A percentile compares a stretch with the other conserved stretches of the same genome.
These are phyloP conservation scores for Oncorhynchus nerka DNA, from an alignment of 2,113 vertebrate species.

Conservation along the genomic window DNA sequence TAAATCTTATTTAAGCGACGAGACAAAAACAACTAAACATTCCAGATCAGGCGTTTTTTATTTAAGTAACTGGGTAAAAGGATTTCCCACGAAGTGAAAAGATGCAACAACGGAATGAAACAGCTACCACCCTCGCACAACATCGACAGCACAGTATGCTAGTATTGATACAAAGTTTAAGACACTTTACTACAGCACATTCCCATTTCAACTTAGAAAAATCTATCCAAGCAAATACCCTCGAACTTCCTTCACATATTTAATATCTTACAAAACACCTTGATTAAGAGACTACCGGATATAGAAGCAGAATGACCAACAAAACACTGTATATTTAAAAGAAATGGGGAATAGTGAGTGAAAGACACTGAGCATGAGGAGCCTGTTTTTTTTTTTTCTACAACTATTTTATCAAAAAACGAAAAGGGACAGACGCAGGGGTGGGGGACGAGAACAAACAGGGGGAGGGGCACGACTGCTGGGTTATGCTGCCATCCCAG, in stretches of 20 bases:
- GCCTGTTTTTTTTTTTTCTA: conserved; percentile 1
- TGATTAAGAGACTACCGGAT: conserved; percentile 28
- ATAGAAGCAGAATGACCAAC: conserved; percentile 8
- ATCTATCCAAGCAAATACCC: conserved; percentile 16
- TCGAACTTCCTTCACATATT: conserved; percentile 12
- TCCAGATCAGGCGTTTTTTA: conserved; percentile 23
- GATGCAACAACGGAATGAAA: conserved; percentile 26
- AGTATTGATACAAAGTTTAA: conserved; percentile 29
- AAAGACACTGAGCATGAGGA: conserved; percentile 20
- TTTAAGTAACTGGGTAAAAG: conserved; percentile 36
- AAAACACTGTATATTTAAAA: conserved; percentile 12
- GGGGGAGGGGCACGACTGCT: neutral
- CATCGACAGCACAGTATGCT: conserved; percentile 6
- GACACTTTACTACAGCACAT: conserved; percentile 28
- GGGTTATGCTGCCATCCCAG: neutral
- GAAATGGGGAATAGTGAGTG: conserved; percentile 7
- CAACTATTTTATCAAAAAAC: conserved; percentile 27
- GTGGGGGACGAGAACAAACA: neutral
- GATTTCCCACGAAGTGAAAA: conserved; percentile 16
- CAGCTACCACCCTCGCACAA: conserved; percentile 23
- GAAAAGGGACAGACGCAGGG: conserved; percentile 14
- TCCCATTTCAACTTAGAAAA: conserved; percentile 33
- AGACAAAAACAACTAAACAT: conserved; percentile 7
- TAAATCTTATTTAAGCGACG: neutral
- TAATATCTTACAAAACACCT: conserved; percentile 36